Base-by-base conservation (phyloP, 2,797 vertebrate species). In the Cheirogaleus major region DNA sequence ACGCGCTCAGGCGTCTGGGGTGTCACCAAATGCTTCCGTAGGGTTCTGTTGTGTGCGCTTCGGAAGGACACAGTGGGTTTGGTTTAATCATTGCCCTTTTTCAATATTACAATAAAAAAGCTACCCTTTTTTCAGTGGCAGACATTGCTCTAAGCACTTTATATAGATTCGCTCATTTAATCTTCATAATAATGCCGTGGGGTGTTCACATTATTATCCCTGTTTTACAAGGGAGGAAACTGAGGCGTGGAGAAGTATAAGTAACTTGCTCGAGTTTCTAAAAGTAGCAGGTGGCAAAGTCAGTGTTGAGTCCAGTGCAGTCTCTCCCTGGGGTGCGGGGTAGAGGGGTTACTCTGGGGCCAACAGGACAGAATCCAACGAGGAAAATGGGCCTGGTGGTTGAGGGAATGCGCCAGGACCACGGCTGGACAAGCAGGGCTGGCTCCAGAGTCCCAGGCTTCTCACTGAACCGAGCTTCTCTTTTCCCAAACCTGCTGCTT, bases 21-120 rank as follows among this genome's bases (percentile, higher is more conserved):
- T 4, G 18, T 12, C 0, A 5, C 10, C 72, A 32, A 69, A 5
- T 2, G 18, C 1, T 1, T 23, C 30, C 22, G 32, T 12, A 0
- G 1, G 7, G 1, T 18, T 30, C 23, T 61, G 32, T 22, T 76
- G 22, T 18, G 30, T 12, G 20, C 7, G 15, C 11, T n/a, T 43
- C 72, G 6, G 70, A 32, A 65, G 63, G 9, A 12, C 2, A 0
- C 1, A n/a, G 5, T 15, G 10, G 30, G 7, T 52, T 80, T 35
- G 50, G 30, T 22, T 48, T 35, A 14, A 38, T 30, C 63, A 45
- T 9, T 17, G 3, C 1, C 35, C 18, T 1, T 55, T 93, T 45
- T 45, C 18, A 52, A 22, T 23, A 52, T n/a, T 63, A 35, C n/a
- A 61, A 38, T 80, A 41, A 18, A 18, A 73, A 70, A 89, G 45